Percentiles rank a stretch among this genome's conserved stretches.
Conservation (phyloP, 2,888 invertebrate genomes). For the Alviniconcha strummeri region DNA sequence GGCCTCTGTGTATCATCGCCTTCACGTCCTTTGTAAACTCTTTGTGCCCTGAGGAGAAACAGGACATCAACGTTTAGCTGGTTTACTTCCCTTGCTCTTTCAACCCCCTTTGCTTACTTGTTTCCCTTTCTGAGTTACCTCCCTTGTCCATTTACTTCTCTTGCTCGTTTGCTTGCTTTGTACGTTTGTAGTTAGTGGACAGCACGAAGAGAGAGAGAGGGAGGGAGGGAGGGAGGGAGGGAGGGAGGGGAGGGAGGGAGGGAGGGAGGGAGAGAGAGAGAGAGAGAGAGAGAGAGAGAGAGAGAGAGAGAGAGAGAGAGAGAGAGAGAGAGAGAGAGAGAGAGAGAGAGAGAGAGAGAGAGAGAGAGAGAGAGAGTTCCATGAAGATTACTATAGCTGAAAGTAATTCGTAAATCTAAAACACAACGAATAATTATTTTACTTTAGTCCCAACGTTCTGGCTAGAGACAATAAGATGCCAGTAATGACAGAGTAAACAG, state of each 20-base stretch:
- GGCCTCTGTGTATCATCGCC: constrained; percentile 49
- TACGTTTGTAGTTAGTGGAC: no score
- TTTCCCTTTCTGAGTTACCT: no score
- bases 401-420: no score
- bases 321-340: not conserved
- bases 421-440: no score
- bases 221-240: not conserved
- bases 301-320: not conserved
- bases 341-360: constrained; percentile 11
- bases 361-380: not conserved
- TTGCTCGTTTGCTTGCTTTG: no score
- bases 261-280: not conserved
- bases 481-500: no score
- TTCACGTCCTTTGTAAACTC: constrained; percentile 49
- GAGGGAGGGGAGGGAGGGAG: not conserved
- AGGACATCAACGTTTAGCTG: not conserved
- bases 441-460: no score
- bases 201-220: constrained; percentile 5
- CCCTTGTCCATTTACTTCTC: no score
- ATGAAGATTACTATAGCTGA: no score
- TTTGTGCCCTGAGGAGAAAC: constrained; percentile 45
- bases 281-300: constrained; percentile 1
- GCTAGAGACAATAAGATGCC: no score
- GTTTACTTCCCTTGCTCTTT: no score
- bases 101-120: no score